Evolutionary conservation across 2,888 invertebrate species (phyloP).

Genomic region (Noctua janthe): DNA sequence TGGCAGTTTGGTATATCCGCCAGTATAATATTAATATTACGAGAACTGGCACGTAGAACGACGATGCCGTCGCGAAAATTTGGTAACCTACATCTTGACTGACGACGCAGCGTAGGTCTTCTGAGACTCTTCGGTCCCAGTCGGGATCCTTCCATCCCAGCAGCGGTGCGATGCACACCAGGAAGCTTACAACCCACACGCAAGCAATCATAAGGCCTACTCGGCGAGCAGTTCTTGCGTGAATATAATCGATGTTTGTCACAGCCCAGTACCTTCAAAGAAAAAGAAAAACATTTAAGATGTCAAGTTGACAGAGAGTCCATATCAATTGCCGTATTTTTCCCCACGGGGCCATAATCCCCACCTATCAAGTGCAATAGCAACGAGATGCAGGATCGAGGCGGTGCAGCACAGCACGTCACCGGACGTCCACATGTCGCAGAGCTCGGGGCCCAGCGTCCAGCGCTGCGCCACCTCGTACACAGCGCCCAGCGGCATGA

Average conservation of each 20-base stretch:
- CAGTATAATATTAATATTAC: conserved; percentile 97
- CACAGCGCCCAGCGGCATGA: conserved; percentile 94
- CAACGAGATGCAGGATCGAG: conserved; percentile 95
- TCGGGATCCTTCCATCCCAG: conserved; percentile 95
- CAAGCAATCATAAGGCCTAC: conserved; percentile 95
- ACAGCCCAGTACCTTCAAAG: conserved; percentile 95
- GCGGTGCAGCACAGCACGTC: conserved; percentile 98
- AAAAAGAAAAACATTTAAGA: conserved; percentile 61
- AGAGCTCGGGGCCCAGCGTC: conserved; percentile 96
- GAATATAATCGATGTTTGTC: conserved; percentile 97
- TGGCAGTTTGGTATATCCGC: conserved; percentile 97
- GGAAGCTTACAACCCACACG: conserved; percentile 95
- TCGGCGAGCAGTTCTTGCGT: conserved; percentile 94
- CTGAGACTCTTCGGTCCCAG: conserved; percentile 90
- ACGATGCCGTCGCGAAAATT: conserved; percentile 97
- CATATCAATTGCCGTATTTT: neutral
- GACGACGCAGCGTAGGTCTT: conserved; percentile 93
- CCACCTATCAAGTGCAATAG: conserved; percentile 95
- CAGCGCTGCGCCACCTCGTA: conserved; percentile 95
- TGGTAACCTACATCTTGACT: conserved; percentile 96
- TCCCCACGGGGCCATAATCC: conserved; percentile 27
- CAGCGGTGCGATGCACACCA: conserved; percentile 96
- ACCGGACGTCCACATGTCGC: conserved; percentile 98
- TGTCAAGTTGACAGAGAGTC: neutral
- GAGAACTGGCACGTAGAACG: conserved; percentile 97